Evolutionary conservation across 2,888 invertebrate genomes (phyloP), one percentile per base, ranked within the genome.

Genomic region (Cheilosia pagana): DNA sequence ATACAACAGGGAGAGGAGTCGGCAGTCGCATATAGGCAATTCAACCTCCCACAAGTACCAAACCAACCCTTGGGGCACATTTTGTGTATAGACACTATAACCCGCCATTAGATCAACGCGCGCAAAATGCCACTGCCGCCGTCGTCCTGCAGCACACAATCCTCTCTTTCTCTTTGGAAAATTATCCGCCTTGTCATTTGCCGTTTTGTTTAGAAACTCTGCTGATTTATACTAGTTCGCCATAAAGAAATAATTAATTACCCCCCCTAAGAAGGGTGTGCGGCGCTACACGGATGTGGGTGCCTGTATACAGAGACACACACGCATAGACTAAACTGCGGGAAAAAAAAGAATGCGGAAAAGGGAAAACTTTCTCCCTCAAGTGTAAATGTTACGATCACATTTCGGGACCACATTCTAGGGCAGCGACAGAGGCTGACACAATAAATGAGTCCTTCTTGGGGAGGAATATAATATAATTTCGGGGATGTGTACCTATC

Each of bases 201-300:
- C 78, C 78, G 71, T 78, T 78, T 78, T 78, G 78, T 65, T 71
- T 78, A 41, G 71, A 63, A 78, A 71, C 55, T 77, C 60, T 50
- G 35, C 78, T 78, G 78, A 78, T 78, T 78, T 78, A 78, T 78
- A 59, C 78, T 78, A 65, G 71, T 78, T 78, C 45, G 6, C 62
- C 71, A 71, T 78, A 78, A 78, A 78, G 71, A 71, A 78, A 78
- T 78, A 78, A 78, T 78, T 78, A 78, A 78, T 78, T 78, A 71
- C 63, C 71, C 48, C 48, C 60, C 63, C 63, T 50, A 68, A 63
- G 68, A 60, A 25, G 28, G 67, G 41, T 5, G 14, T 19, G n/a
- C 4, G 21, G 31, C 1, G 21, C 31, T 2, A 39, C n/a, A 14
- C 25, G 52, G 39, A 50, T 50, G 45, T 28, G 60, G 25, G 48